phyloP scores from a whole-genome alignment of 2,888 invertebrate genomes.

The Epistrophella euchroma region DNA sequence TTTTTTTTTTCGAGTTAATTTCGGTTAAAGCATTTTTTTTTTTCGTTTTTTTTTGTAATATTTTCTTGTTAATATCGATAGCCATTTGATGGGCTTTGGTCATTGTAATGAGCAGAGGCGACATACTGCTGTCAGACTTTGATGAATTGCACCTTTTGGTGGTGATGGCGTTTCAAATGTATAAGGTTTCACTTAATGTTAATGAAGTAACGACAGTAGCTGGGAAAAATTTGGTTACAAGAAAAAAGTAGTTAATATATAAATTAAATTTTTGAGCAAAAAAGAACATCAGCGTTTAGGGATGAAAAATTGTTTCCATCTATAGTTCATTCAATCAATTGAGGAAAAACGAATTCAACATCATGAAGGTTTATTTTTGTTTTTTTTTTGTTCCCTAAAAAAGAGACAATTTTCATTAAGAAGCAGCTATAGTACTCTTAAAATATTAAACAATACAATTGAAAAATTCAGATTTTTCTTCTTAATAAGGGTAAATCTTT shows the following conservation, averaged over 20 bases:
- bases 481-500: too few species aligned
- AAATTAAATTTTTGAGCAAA: too few species aligned
- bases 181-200: slow-evolving; percentile 41
- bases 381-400: too few species aligned
- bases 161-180: slow-evolving; percentile 8
- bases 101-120: slow-evolving; percentile 38
- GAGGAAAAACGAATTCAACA: too few species aligned
- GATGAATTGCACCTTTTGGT: slow-evolving; percentile 70
- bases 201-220: slow-evolving; percentile 44
- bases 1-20: not conserved
- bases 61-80: slow-evolving; percentile 50
- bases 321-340: too few species aligned
- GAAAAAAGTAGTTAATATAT: not conserved
- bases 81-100: slow-evolving; percentile 53
- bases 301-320: too few species aligned
- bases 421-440: too few species aligned
- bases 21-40: slow-evolving; percentile 1
- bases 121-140: slow-evolving; percentile 71
- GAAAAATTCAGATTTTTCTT: too few species aligned
- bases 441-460: too few species aligned
- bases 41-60: not conserved
- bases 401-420: too few species aligned
- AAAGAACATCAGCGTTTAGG: too few species aligned
- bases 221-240: not conserved
- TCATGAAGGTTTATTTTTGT: too few species aligned